These are phyloP conservation scores for Taeniopygia guttata DNA, from an alignment of 2,797 vertebrate genomes.

Conservation along the genomic window DNA sequence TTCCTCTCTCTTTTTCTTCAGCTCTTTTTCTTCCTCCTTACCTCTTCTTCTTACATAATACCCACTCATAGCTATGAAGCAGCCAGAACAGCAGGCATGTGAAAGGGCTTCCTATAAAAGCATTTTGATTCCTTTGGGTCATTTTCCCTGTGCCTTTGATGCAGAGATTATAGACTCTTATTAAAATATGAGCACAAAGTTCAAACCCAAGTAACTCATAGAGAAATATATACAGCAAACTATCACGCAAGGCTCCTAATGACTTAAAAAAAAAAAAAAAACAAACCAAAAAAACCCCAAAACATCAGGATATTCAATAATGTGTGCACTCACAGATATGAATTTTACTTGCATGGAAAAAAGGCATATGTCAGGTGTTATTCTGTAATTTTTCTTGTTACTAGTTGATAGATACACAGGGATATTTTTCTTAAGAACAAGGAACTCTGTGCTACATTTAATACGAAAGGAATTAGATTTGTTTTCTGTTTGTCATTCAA, in stretches of 20 bases:
- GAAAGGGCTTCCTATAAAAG: background rate
- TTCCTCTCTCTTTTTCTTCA: background rate
- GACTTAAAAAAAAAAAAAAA: background rate
- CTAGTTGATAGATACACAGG: background rate
- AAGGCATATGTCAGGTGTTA: background rate
- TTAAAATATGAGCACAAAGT: conserved; percentile 14
- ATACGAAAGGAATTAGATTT: background rate
- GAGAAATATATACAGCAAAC: background rate
- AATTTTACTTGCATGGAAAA: background rate
- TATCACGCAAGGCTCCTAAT: background rate
- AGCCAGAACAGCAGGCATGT: background rate
- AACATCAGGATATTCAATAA: background rate
- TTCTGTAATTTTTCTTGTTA: background rate
- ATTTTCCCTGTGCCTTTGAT: conserved; percentile 35
- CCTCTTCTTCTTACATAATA: background rate
- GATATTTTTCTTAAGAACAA: background rate
- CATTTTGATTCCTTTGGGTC: conserved; percentile 8
- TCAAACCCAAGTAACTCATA: conserved; percentile 20
- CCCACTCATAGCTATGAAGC: background rate
- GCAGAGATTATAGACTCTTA: background rate
- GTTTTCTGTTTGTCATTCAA: background rate
- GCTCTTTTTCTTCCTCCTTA: background rate
- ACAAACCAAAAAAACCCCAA: accelerated
- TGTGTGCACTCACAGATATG: background rate
- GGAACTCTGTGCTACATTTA: background rate